Percentiles rank a stretch among this genome's conserved stretches.
These are phyloP conservation scores for Tenthredo notha DNA, from an alignment of 2,888 invertebrate genomes.

Conservation along the genomic window DNA sequence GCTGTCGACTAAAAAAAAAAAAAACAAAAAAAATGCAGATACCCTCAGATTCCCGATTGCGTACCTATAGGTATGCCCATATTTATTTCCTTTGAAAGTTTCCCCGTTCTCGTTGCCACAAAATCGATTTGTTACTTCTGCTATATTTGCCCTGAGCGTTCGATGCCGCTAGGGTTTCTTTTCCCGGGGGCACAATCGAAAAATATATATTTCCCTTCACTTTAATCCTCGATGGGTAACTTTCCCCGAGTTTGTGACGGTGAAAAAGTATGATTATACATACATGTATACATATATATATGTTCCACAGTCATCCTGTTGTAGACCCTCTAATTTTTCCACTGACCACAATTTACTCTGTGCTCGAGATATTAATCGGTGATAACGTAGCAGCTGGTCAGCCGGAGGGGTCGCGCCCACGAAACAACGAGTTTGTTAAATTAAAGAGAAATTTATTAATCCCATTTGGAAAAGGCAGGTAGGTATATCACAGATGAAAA, in stretches of 20 bases:
- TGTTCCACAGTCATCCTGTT: background rate
- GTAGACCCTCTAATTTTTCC: background rate
- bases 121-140: conserved; percentile 39
- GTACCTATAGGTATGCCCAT: background rate
- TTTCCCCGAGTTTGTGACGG: background rate
- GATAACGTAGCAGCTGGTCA: conserved; percentile 8
- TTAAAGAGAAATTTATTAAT: conserved; percentile 15
- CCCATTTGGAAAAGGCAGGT: background rate
- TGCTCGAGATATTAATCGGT: conserved; percentile 24
- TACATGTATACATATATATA: background rate
- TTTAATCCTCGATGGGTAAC: background rate
- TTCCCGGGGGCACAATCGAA: conserved; percentile 25
- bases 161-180: background rate
- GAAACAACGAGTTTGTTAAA: conserved; percentile 1
- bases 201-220: conserved; percentile 25
- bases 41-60: conserved; percentile 24
- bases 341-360: conserved; percentile 15
- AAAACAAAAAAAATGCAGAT: background rate
- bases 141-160: conserved; percentile 9
- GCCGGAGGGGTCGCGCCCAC: background rate
- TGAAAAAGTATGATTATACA: background rate
- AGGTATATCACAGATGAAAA: background rate
- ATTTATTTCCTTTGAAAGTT: conserved; percentile 20
- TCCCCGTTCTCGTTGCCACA: background rate
- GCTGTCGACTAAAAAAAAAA: background rate